Evolutionary conservation across 2,888 invertebrate genomes (phyloP), one percentile per base, ranked within the genome.

Genomic region (Frankliniella fusca): DNA sequence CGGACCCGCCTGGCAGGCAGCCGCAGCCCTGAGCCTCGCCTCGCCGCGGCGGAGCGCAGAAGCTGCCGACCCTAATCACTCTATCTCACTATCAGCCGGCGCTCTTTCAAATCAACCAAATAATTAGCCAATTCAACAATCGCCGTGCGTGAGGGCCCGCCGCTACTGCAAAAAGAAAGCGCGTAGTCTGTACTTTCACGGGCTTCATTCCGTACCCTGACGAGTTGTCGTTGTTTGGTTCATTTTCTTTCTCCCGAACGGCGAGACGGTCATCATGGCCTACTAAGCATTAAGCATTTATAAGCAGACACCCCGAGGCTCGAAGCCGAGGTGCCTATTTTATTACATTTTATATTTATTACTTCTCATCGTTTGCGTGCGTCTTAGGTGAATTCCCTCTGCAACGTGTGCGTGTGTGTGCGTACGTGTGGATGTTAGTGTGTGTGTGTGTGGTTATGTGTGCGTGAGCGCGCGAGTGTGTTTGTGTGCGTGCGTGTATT

Each of bases 271-370:
- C 70, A 76, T 76, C 70, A 54, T 15, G 54, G 54, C 54, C 18
- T 54, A 20, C 54, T 54, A 54, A 54, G 38, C 38, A 38, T 38
- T 38, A 38, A 61, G 70, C 70, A 5, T 76, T 76, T 23, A 76
- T 27, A 76, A 76, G 70, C 23, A 23, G 61, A 61, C 70, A 27
- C 70, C 70, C 27, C 70, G 70, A 76, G 70, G 70, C 70, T 76
- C 70, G 70, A 76, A 76, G 70, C 70, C 27, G 27, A 76, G 70
- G 70, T 76, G 70, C 70, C 70, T 76, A 76, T 76, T 76, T 76
- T 76, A 76, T 76, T 76, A 76, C 70, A 27, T 76, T 76, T 76
- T 27, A 76, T 76, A 76, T 76, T 76, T 76, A 76, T 76, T 76
- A 27, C 70, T 76, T 76, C 70, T 76, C 70, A 27, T 76, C 70